Evolutionary conservation across 2,797 vertebrate genomes (phyloP).

Genomic region (Nyctibius grandis): DNA sequence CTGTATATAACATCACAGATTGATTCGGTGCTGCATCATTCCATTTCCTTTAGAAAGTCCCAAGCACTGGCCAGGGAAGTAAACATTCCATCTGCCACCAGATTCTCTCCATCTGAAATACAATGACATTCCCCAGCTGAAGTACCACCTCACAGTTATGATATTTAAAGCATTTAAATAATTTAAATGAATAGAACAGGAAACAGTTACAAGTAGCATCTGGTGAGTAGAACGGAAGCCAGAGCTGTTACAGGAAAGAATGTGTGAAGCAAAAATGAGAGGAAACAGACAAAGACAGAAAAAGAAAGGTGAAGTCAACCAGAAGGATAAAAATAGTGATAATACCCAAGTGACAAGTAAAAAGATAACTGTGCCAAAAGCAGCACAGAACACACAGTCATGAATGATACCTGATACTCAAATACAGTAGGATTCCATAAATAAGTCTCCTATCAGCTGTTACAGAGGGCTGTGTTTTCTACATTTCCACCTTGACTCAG

Average conservation of each 20-base stretch:
- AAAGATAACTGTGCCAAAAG: background rate
- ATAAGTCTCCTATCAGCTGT: background rate
- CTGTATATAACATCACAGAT: accelerated
- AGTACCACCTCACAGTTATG: background rate
- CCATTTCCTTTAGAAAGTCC: background rate
- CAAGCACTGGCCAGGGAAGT: background rate
- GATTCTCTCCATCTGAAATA: background rate
- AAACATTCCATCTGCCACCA: background rate
- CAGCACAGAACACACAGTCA: background rate
- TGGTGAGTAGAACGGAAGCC: background rate
- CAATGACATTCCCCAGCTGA: background rate
- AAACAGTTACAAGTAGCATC: background rate
- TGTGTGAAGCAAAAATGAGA: background rate
- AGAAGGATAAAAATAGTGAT: background rate
- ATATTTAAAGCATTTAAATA: background rate
- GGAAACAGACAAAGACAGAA: background rate
- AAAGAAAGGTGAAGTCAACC: background rate
- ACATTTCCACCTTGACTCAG: background rate
- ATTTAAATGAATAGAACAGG: background rate
- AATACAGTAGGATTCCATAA: background rate
- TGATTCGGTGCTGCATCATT: background rate
- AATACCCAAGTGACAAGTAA: background rate
- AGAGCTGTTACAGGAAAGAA: background rate
- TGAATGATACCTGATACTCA: background rate
- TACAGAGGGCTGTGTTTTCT: background rate